These are phyloP conservation scores for Zoanthus gigantus DNA, from an alignment of 92 coral and sea anemone species.

Conservation along the genomic window DNA sequence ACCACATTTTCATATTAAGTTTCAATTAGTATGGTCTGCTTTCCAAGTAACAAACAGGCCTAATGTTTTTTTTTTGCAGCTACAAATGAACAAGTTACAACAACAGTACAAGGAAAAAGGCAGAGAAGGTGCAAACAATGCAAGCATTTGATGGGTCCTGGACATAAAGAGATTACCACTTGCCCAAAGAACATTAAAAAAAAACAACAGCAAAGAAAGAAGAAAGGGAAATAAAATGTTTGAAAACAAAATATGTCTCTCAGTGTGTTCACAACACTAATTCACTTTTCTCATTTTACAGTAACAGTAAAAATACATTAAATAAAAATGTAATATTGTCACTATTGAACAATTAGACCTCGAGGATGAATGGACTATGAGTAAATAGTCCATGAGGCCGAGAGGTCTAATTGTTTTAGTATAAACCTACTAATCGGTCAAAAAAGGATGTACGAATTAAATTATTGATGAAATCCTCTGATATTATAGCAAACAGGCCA, in stretches of 20 bases:
- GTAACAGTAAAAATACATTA: too few relatives aligned
- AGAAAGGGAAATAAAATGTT: not conserved
- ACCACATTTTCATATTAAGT: not conserved
- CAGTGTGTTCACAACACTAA: too few relatives aligned
- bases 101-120: slow-evolving; percentile 18
- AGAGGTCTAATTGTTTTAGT: too few relatives aligned
- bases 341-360: too few relatives aligned
- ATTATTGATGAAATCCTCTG: too few relatives aligned
- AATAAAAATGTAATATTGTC: too few relatives aligned
- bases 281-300: too few relatives aligned
- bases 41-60: not conserved
- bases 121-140: slow-evolving; percentile 36
- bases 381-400: too few relatives aligned
- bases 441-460: too few relatives aligned
- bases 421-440: too few relatives aligned
- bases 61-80: not conserved
- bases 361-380: too few relatives aligned
- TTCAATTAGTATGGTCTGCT: not conserved
- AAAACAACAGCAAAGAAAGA: slow-evolving; percentile 6
- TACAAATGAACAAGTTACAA: not conserved
- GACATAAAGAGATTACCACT: slow-evolving; percentile 49
- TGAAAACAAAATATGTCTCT: not conserved
- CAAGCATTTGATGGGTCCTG: slow-evolving; percentile 47
- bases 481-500: too few relatives aligned
- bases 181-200: slow-evolving; percentile 51